Conservation (phyloP, 2,888 invertebrate genomes). For the Archips xylosteana region DNA sequence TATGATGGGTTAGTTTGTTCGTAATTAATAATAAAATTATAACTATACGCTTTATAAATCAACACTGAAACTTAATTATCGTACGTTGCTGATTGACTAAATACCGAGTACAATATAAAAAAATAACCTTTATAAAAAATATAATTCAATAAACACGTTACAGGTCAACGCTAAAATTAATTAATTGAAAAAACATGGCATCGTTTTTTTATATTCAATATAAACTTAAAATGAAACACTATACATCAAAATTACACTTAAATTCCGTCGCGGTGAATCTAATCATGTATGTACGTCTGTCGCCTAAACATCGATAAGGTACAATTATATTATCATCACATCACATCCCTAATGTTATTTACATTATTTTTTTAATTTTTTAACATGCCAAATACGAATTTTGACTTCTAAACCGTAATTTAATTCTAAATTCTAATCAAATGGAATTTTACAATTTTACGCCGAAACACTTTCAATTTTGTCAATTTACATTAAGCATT, state of each 20-base stretch:
- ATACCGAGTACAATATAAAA: constrained; percentile 72
- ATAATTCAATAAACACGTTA: constrained; percentile 80
- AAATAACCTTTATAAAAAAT: constrained; percentile 83
- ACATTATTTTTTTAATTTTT: constrained; percentile 70
- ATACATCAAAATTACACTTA: constrained; percentile 53
- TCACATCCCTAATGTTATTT: constrained; percentile 79
- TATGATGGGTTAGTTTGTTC: constrained; percentile 78
- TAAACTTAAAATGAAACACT: constrained; percentile 58
- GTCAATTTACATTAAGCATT: constrained; percentile 58
- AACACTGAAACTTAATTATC: constrained; percentile 78
- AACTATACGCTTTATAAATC: constrained; percentile 70
- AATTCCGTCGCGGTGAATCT: constrained; percentile 64
- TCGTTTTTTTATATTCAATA: constrained; percentile 66
- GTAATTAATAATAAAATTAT: constrained; percentile 61
- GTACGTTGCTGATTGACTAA: constrained; percentile 75
- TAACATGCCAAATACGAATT: constrained; percentile 80
- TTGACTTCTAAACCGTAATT: constrained; percentile 75
- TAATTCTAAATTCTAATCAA: constrained; percentile 70
- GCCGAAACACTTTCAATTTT: constrained; percentile 76
- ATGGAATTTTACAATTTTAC: constrained; percentile 77
- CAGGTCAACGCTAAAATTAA: constrained; percentile 70
- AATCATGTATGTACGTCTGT: constrained; percentile 47
- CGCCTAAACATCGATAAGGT: constrained; percentile 77
- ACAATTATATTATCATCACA: constrained; percentile 72
- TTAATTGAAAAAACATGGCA: constrained; percentile 82